Evolutionary conservation across 35 echinoderm and acorn worm genomes (phyloP).

Genomic region (Apostichopus japonicus): DNA sequence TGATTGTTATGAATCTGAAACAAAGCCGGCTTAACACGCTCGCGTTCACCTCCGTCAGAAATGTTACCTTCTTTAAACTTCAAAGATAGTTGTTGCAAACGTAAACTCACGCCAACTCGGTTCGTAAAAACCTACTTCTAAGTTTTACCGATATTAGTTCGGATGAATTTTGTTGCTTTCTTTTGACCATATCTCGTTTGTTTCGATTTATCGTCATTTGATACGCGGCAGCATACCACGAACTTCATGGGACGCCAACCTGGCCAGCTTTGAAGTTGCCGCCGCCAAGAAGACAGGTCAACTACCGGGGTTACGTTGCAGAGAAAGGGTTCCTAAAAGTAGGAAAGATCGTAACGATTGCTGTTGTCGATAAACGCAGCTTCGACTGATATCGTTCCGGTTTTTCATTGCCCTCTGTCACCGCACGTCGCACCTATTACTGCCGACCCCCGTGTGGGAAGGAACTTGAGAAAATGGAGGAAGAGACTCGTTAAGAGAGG

Average conservation of each 20-base stretch:
- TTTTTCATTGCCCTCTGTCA: slow-evolving; percentile 27
- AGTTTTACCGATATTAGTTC: slow-evolving; percentile 35
- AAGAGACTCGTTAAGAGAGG: slow-evolving; percentile 36
- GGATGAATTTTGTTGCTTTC: slow-evolving; percentile 18
- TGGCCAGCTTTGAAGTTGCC: slow-evolving; percentile 46
- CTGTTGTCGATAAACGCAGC: slow-evolving; percentile 13
- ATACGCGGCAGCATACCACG: slow-evolving; percentile 48
- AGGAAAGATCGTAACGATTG: neutral
- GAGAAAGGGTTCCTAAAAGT: slow-evolving; percentile 15
- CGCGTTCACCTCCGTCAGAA: neutral
- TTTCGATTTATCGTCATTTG: slow-evolving; percentile 60
- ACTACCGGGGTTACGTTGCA: slow-evolving; percentile 49
- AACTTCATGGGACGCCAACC: slow-evolving; percentile 56
- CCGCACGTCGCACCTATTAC: slow-evolving; percentile 42
- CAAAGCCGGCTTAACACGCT: neutral
- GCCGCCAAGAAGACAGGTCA: slow-evolving; percentile 50
- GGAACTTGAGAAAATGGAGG: slow-evolving; percentile 35
- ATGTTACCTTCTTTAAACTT: slow-evolving; percentile 24
- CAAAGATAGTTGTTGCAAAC: neutral
- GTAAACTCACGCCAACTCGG: neutral
- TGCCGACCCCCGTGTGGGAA: slow-evolving; percentile 35
- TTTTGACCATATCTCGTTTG: slow-evolving; percentile 59
- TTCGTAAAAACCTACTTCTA: slow-evolving; percentile 13
- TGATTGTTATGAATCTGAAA: neutral
- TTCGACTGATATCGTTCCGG: neutral